These are phyloP conservation scores for Azorinus chamasolen DNA, from an alignment of 2,888 invertebrate genomes.

Conservation along the genomic window DNA sequence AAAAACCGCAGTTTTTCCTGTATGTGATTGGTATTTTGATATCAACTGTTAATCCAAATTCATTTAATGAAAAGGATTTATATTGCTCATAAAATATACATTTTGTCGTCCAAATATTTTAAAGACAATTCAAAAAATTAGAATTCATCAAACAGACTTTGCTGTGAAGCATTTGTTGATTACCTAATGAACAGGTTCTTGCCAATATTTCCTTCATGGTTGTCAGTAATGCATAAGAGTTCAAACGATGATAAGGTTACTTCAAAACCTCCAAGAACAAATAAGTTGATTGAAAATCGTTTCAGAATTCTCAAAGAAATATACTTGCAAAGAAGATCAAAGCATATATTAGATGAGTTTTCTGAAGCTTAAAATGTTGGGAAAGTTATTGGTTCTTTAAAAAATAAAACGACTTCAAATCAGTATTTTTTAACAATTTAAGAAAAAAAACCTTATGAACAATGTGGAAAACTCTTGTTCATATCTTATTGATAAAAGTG, in stretches of 20 bases:
- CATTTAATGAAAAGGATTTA: too few species aligned
- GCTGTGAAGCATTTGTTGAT: conserved; percentile 1
- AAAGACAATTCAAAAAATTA: background rate
- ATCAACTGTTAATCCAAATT: conserved; percentile 9
- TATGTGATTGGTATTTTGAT: conserved; percentile 14
- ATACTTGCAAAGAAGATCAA: too few species aligned
- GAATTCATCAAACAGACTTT: background rate
- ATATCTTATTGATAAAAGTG: background rate
- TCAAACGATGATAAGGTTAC: too few species aligned
- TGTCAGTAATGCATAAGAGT: too few species aligned
- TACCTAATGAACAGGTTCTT: conserved; percentile 4
- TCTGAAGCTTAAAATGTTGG: background rate
- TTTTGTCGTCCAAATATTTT: background rate
- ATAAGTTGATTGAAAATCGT: conserved; percentile 12
- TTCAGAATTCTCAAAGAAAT: conserved; percentile 14
- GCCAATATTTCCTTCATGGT: too few species aligned
- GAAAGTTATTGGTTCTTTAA: background rate
- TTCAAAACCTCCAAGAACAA: conserved; percentile 1
- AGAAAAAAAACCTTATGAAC: background rate
- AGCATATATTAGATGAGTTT: too few species aligned
- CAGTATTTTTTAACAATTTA: background rate
- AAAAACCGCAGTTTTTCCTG: background rate
- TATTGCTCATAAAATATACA: background rate
- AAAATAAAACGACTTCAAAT: background rate
- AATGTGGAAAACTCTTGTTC: background rate